Base-by-base conservation (phyloP, 1,140 invertebrate genomes). In the Caenorhabditis tropicalis region DNA sequence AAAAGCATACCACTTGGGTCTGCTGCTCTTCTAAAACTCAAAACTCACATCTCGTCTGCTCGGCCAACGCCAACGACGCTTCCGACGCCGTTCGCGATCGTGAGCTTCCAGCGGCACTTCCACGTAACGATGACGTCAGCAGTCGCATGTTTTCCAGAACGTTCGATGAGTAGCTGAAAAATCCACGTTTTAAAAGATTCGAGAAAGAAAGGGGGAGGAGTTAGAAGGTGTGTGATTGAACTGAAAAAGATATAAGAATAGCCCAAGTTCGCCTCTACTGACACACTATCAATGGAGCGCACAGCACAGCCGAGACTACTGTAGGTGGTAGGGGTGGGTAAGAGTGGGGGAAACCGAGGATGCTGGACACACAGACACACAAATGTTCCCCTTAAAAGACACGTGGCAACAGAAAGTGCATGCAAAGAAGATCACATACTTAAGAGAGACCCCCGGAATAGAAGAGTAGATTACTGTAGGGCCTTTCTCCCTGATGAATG, bases 101-200 rank as follows among this genome's bases (percentile, higher is more conserved):
- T 2, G 36, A 24, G 2, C 36, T 12, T 21, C 36, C 65, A 43
- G 65, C 43, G 0, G 65, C 43, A 12, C 65, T 74, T 31, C 65
- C 65, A 46, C 70, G 79, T 12, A 80, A 12, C 0, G 51, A 60
- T 48, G 48, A 31, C 27, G 51, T 58, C 46, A 84, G 31, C n/a
- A 84, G 83, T 9, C 83, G 83, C 43, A 84, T 70, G 43, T 84
- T 84, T 33, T 84, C 83, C 7, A 84, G 65, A 19, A 84, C 79
- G 24, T 36, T 58, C 4, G 83, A 84, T 21, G 83, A 84, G 53
- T 84, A 84, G 43, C 83, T 84, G 79, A 24, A 84, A 83, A 21
- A 27, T 5, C 15, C 9, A 0, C 0, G 58, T 1, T 83, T 39
- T 36, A 33, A 21, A 7, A 48, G 5, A 70, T 21, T 74, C 9